phyloP scores from a whole-genome alignment of 1,140 invertebrate genomes.

The Trachymyrmex cornetzi region DNA sequence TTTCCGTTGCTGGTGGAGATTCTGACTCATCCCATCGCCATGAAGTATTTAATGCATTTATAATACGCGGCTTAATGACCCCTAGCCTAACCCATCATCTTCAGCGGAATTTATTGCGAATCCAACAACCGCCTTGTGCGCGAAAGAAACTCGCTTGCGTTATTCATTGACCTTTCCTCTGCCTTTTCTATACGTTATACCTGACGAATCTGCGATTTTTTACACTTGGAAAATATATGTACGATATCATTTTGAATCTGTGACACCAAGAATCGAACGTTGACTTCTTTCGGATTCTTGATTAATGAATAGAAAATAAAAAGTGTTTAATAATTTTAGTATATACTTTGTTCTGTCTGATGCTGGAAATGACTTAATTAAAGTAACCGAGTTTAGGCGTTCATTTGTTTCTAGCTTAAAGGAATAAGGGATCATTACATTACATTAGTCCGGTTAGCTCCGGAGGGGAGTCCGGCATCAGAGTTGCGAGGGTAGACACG shows the following conservation, averaged over 20 bases:
- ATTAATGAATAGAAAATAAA: background rate
- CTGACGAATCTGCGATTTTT: constrained; percentile 6
- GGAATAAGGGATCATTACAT: constrained; percentile 85
- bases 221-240: background rate
- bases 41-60: constrained; percentile 84
- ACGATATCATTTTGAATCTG: background rate
- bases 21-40: constrained; percentile 78
- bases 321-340: background rate
- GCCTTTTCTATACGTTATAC: background rate
- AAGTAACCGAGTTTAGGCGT: constrained; percentile 38
- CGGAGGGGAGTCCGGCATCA: constrained; percentile 38
- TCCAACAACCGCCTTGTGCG: constrained; percentile 43
- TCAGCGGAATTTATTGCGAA: constrained; percentile 77
- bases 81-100: constrained; percentile 76
- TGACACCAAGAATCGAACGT: background rate
- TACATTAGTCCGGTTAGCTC: constrained; percentile 73
- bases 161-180: constrained; percentile 28
- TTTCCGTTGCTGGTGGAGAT: constrained; percentile 63
- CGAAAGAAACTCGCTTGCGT: constrained; percentile 26
- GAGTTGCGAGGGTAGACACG: constrained; percentile 45
- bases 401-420: constrained; percentile 76
- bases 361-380: constrained; percentile 61
- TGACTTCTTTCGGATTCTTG: background rate
- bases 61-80: constrained; percentile 84
- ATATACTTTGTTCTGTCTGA: background rate